These are phyloP conservation scores for Nicator chloris DNA, from an alignment of 2,113 vertebrate genomes.

Conservation along the genomic window DNA sequence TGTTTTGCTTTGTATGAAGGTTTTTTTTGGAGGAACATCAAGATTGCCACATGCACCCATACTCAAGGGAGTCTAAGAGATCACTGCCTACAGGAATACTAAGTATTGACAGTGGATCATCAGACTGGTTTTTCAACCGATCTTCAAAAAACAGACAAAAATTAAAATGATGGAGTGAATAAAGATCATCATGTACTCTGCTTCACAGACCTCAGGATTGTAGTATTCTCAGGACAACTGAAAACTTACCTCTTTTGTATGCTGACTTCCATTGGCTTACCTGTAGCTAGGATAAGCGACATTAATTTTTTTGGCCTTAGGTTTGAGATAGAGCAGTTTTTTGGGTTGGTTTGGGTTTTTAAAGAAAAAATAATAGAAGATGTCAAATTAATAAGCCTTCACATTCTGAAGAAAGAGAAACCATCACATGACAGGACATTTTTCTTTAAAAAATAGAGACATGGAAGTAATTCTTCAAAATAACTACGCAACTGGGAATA, in stretches of 20 bases:
- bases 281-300: neutral
- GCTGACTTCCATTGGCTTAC: neutral
- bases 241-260: neutral
- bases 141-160: neutral
- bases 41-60: neutral
- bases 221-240: neutral
- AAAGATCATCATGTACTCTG: neutral
- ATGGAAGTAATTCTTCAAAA: neutral
- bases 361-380: neutral
- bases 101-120: neutral
- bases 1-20: neutral
- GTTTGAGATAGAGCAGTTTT: neutral
- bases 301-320: neutral
- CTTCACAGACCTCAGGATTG: neutral
- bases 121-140: neutral
- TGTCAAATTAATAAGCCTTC: neutral
- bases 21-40: neutral
- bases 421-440: neutral
- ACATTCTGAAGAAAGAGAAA: neutral
- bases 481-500: rapidly evolving
- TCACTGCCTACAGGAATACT: neutral
- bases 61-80: neutral
- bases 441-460: neutral
- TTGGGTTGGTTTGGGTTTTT: neutral
- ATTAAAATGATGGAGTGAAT: neutral